Percentiles rank a stretch among this genome's conserved stretches.
These are phyloP conservation scores for Emys orbicularis DNA, from an alignment of 2,797 vertebrate genomes.

Conservation along the genomic window DNA sequence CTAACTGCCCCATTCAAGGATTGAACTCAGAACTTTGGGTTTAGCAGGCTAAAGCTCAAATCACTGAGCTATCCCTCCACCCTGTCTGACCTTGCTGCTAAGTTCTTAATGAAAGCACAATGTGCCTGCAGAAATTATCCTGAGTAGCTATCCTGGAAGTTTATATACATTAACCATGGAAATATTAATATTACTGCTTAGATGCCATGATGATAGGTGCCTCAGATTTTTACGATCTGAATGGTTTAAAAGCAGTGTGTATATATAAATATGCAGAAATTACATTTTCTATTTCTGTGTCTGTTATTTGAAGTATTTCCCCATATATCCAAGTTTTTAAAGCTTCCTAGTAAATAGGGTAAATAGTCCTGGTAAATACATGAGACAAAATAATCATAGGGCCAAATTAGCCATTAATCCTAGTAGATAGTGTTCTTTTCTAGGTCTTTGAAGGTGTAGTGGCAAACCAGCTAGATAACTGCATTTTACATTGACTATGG, in stretches of 20 bases:
- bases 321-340: not conserved
- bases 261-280: accelerated
- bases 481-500: not conserved
- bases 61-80: too few species aligned
- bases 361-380: not conserved
- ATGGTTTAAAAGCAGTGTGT: not conserved
- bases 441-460: not conserved
- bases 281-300: not conserved
- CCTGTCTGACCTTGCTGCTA: accelerated
- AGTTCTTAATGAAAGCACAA: not conserved
- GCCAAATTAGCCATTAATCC: not conserved
- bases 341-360: not conserved
- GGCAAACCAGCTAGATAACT: not conserved
- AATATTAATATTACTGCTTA: not conserved
- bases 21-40: too few species aligned
- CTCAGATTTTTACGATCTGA: not conserved
- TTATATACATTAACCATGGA: accelerated
- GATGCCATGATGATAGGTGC: not conserved
- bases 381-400: not conserved
- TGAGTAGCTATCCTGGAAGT: not conserved
- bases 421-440: not conserved
- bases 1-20: too few species aligned
- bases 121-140: too few species aligned
- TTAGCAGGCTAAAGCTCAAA: too few species aligned
- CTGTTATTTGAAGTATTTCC: not conserved